These are phyloP conservation scores for Vombatus ursinus DNA, from an alignment of 2,113 vertebrate species.

Conservation along the genomic window DNA sequence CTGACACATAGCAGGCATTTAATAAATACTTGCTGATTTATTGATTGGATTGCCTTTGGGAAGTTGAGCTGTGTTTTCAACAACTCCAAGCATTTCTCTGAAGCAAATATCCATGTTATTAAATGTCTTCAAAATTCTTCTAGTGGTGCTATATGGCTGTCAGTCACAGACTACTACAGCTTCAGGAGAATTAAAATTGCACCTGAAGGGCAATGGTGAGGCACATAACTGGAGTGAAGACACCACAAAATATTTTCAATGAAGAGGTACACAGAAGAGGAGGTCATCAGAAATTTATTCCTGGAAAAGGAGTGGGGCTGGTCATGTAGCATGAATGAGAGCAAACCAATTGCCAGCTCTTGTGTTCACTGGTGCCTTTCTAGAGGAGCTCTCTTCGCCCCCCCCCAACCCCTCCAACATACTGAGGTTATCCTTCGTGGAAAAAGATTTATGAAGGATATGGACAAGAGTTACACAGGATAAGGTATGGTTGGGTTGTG, in stretches of 20 bases:
- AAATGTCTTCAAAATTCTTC: background rate
- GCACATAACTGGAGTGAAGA: background rate
- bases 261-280: background rate
- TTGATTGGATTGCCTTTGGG: background rate
- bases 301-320: background rate
- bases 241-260: background rate
- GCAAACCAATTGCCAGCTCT: background rate
- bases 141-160: background rate
- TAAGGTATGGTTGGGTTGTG: background rate
- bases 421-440: too few relatives aligned
- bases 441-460: background rate
- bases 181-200: background rate
- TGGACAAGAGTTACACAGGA: background rate
- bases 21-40: background rate
- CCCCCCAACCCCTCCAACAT: background rate
- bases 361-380: background rate
- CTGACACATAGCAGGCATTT: background rate
- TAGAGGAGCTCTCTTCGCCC: background rate
- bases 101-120: background rate
- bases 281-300: background rate
- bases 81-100: background rate
- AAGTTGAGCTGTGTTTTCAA: background rate
- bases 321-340: background rate
- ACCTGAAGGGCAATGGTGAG: background rate
- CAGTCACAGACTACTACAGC: background rate